phyloP scores from a whole-genome alignment of 2,888 invertebrate species.

The Melanostoma mellinum region DNA sequence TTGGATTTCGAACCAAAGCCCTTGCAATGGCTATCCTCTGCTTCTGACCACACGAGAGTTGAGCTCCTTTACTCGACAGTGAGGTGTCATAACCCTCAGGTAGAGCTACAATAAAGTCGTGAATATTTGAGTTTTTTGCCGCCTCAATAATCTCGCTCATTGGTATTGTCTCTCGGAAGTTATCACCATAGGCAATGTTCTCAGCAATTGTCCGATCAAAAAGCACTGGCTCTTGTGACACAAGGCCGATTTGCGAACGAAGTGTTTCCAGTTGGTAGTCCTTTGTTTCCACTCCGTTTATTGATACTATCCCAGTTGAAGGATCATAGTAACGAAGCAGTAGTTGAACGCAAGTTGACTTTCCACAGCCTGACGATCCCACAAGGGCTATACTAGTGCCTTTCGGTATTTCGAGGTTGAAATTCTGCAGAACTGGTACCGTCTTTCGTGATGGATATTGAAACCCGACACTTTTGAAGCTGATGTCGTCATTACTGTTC shows the following conservation, averaged over 20 bases:
- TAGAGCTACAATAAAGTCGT: constrained; percentile 87
- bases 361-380: constrained; percentile 91
- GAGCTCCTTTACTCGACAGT: constrained; percentile 89
- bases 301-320: constrained; percentile 84
- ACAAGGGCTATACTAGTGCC: constrained; percentile 90
- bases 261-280: constrained; percentile 87
- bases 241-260: constrained; percentile 89
- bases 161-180: constrained; percentile 84
- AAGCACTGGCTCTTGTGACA: constrained; percentile 93
- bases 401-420: constrained; percentile 86
- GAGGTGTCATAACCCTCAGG: constrained; percentile 90
- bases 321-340: constrained; percentile 92
- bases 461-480: constrained; percentile 88
- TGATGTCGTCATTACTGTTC: constrained; percentile 86
- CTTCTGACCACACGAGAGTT: constrained; percentile 93
- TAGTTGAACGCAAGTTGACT: constrained; percentile 91
- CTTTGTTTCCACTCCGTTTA: constrained; percentile 84
- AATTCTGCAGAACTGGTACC: constrained; percentile 87
- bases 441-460: constrained; percentile 92
- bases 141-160: constrained; percentile 89
- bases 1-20: constrained; percentile 89
- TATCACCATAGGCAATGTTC: constrained; percentile 95
- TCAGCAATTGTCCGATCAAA: constrained; percentile 92
- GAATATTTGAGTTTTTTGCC: constrained; percentile 90
- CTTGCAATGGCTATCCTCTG: constrained; percentile 93